Conservation (phyloP, 2,888 invertebrate genomes). For the Schrankia costaestrigalis region DNA sequence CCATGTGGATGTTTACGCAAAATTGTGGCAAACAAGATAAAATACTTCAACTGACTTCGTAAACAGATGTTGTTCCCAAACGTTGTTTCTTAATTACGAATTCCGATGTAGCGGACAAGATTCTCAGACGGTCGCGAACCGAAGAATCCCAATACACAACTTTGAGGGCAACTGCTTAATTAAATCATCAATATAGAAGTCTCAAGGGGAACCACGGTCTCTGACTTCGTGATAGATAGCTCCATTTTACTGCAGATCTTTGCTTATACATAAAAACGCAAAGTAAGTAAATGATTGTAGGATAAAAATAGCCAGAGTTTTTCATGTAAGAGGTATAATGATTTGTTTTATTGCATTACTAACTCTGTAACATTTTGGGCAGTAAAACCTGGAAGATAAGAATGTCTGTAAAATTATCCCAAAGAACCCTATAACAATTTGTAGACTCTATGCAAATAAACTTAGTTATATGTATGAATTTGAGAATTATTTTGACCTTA, state of each 20-base stretch:
- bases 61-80: conserved; percentile 62
- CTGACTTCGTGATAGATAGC: conserved; percentile 44
- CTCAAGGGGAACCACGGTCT: conserved; percentile 30
- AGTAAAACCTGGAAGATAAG: no score
- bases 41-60: conserved; percentile 52
- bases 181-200: conserved; percentile 62
- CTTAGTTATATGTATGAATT: neutral
- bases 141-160: conserved; percentile 45
- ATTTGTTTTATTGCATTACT: no score
- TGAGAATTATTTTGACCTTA: neutral
- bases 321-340: no score
- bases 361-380: no score
- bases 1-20: conserved; percentile 28
- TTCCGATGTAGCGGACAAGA: conserved; percentile 57
- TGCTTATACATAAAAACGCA: no score
- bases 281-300: no score
- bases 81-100: conserved; percentile 70
- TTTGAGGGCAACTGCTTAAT: conserved; percentile 57
- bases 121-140: conserved; percentile 35
- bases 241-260: conserved; percentile 18
- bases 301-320: no score
- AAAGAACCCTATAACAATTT: neutral
- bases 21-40: conserved; percentile 45
- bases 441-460: neutral
- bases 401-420: neutral